phyloP scores from a whole-genome alignment of 2,797 vertebrate species.

The Darevskia nairensis region DNA sequence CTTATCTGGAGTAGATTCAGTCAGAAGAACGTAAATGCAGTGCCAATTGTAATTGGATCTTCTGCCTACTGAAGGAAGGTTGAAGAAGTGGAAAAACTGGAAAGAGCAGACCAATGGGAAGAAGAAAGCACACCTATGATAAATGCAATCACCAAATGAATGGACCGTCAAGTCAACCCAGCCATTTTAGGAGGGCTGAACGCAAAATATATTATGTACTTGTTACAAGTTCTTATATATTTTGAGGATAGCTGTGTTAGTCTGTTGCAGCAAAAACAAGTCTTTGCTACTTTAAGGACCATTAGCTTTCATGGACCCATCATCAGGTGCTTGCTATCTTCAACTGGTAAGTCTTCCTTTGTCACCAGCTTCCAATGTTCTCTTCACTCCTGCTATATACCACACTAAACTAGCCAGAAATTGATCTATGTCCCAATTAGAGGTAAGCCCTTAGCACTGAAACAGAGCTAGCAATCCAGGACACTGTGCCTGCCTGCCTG shows the following conservation, averaged over 20 bases:
- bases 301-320: background rate
- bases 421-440: background rate
- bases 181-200: background rate
- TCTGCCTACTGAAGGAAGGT: slow-evolving; percentile 27
- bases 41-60: slow-evolving; percentile 58
- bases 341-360: background rate
- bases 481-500: background rate
- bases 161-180: background rate
- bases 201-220: too few relatives aligned
- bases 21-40: slow-evolving; percentile 32
- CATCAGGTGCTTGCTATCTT: background rate
- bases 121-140: background rate
- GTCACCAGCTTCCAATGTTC: background rate
- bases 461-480: background rate
- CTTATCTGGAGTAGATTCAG: slow-evolving; percentile 62
- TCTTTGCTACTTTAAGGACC: background rate
- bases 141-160: background rate
- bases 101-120: slow-evolving; percentile 9
- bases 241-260: background rate
- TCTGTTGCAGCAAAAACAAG: background rate
- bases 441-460: background rate
- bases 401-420: background rate
- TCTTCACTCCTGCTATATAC: background rate
- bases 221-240: background rate
- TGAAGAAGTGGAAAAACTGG: slow-evolving; percentile 41